phyloP scores from a whole-genome alignment of 1,140 invertebrate genomes.

The Drosophila rhopaloa region DNA sequence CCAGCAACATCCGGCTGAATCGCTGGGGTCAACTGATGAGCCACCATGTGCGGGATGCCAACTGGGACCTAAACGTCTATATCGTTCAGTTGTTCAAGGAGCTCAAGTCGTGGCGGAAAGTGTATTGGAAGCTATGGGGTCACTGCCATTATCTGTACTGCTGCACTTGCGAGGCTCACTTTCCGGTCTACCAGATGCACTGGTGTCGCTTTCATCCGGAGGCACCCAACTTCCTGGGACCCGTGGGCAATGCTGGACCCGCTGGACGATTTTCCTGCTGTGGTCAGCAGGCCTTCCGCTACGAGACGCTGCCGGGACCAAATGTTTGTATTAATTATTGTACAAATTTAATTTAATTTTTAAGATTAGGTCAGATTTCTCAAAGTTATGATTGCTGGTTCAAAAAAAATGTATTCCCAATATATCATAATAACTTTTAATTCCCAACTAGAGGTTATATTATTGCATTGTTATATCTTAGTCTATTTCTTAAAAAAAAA shows the following conservation, averaged over 20 bases:
- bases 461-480: too few relatives aligned
- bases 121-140: slow-evolving; percentile 97
- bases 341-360: not conserved
- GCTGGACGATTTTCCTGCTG: slow-evolving; percentile 93
- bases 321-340: slow-evolving; percentile 56
- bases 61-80: slow-evolving; percentile 94
- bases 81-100: slow-evolving; percentile 90
- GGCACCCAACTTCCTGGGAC: slow-evolving; percentile 90
- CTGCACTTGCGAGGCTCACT: slow-evolving; percentile 90
- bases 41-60: slow-evolving; percentile 89
- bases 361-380: too few relatives aligned
- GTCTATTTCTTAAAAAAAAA: too few relatives aligned
- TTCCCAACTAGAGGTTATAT: too few relatives aligned
- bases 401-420: too few relatives aligned
- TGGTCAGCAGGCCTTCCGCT: slow-evolving; percentile 92
- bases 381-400: too few relatives aligned
- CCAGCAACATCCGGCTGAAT: slow-evolving; percentile 89
- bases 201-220: slow-evolving; percentile 93
- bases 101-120: slow-evolving; percentile 93
- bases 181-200: slow-evolving; percentile 90
- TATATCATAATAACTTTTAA: too few relatives aligned
- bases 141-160: slow-evolving; percentile 93
- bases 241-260: slow-evolving; percentile 87
- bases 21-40: slow-evolving; percentile 89
- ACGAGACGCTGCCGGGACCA: slow-evolving; percentile 87